Evolutionary conservation across 2,113 vertebrate genomes (phyloP).

Genomic region (Callopanchax toddi): DNA sequence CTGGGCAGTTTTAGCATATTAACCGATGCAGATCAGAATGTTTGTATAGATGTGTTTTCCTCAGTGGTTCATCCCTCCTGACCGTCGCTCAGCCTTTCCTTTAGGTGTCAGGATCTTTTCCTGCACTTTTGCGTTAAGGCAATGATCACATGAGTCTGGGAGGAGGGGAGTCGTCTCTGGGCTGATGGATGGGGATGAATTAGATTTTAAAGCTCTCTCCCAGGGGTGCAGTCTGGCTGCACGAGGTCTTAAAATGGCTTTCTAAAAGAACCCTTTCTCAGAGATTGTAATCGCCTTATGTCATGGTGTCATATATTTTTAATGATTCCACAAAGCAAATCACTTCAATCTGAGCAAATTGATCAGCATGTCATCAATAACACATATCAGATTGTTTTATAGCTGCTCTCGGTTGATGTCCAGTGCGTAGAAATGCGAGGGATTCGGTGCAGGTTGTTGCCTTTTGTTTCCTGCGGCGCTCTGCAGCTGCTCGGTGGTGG

Average conservation of each 20-base stretch:
- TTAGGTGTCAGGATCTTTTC: slow-evolving; percentile 20
- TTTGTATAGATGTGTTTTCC: background rate
- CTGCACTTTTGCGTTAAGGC: slow-evolving; percentile 13
- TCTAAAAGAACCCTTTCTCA: slow-evolving; percentile 5
- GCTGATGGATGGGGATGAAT: slow-evolving; percentile 59
- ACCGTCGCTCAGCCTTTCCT: slow-evolving; percentile 25
- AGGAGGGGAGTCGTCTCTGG: slow-evolving; percentile 33
- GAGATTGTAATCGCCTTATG: background rate
- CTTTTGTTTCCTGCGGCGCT: slow-evolving; percentile 68
- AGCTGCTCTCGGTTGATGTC: slow-evolving; percentile 2
- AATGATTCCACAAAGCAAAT: slow-evolving; percentile 23
- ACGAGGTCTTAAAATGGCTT: slow-evolving; percentile 22
- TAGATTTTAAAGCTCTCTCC: slow-evolving; percentile 63
- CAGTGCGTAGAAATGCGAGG: slow-evolving; percentile 26
- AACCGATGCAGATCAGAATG: too few species aligned
- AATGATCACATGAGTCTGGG: slow-evolving; percentile 20
- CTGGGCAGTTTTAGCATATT: too few species aligned
- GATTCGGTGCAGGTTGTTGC: slow-evolving; percentile 39
- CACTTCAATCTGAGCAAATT: slow-evolving; percentile 22
- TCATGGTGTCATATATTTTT: slow-evolving; percentile 33
- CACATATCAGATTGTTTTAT: background rate
- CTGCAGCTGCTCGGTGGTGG: slow-evolving; percentile 67
- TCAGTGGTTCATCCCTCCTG: slow-evolving; percentile 21
- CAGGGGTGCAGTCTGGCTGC: slow-evolving; percentile 51
- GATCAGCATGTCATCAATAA: slow-evolving; percentile 12